Evolutionary conservation across 1,140 invertebrate species (phyloP).

Genomic region (Aphelinus certus): DNA sequence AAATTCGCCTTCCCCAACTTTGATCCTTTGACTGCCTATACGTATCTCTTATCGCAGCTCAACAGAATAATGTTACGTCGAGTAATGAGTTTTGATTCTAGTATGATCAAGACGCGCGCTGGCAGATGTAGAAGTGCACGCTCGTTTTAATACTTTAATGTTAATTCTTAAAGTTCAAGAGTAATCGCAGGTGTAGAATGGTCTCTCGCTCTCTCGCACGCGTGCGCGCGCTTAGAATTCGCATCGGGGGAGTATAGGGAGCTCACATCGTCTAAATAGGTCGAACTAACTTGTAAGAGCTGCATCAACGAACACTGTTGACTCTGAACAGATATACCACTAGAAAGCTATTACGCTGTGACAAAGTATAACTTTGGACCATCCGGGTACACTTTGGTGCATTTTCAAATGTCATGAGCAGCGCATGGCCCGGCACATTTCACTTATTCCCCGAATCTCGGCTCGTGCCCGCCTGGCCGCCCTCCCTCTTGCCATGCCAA

Average conservation of each 20-base stretch:
- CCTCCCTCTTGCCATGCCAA: not conserved
- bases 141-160: too few species aligned
- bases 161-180: too few species aligned
- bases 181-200: too few species aligned
- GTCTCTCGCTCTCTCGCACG: too few species aligned
- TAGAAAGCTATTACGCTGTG: constrained; percentile 11
- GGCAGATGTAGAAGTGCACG: too few species aligned
- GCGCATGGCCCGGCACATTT: not conserved
- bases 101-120: too few species aligned
- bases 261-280: constrained; percentile 1
- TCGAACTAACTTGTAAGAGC: constrained; percentile 20
- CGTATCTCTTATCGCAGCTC: too few species aligned
- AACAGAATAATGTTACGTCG: too few species aligned
- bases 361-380: constrained; percentile 26
- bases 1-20: too few species aligned
- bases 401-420: constrained; percentile 17
- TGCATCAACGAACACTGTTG: constrained; percentile 14
- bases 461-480: not conserved
- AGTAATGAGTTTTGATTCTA: too few species aligned
- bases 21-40: too few species aligned
- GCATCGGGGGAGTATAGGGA: not conserved
- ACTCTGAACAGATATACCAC: not conserved
- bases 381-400: constrained; percentile 7
- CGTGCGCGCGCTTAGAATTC: not conserved
- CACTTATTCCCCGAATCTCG: not conserved